phyloP scores from a whole-genome alignment of 2,888 invertebrate genomes.

The Mythimna lalbum region DNA sequence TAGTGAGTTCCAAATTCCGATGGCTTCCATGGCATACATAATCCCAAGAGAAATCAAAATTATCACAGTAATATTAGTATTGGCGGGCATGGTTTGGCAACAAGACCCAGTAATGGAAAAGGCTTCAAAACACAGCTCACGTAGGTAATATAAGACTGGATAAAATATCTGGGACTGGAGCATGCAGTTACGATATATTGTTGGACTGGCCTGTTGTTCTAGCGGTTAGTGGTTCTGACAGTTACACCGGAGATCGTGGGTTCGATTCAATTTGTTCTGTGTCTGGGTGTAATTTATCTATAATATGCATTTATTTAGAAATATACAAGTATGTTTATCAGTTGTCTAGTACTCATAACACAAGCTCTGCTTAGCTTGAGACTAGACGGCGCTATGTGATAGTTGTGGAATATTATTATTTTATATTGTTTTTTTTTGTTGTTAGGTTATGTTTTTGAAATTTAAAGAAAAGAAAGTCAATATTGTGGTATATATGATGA shows the following conservation, averaged over 20 bases:
- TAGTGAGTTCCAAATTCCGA: not conserved
- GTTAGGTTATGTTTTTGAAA: not conserved
- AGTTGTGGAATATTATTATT: no score
- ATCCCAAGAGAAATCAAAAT: constrained; percentile 13
- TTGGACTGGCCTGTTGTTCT: no score
- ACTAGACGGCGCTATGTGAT: no score
- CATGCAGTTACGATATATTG: constrained; percentile 16
- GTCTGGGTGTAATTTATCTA: no score
- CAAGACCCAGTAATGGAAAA: constrained; percentile 21
- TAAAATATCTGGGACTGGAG: constrained; percentile 37
- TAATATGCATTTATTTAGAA: no score
- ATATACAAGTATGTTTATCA: no score
- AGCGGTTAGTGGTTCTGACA: no score
- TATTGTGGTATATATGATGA: not conserved
- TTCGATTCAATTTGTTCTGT: no score
- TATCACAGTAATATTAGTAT: not conserved
- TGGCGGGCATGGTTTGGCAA: not conserved
- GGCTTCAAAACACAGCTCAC: constrained; percentile 34
- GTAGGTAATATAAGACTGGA: constrained; percentile 45
- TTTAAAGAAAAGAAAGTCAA: not conserved
- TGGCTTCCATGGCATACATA: not conserved
- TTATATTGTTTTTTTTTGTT: not conserved
- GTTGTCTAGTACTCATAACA: no score
- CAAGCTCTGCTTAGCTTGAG: no score
- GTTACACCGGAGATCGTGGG: no score